These are phyloP conservation scores for Gymnoscelis rufifasciata DNA, from an alignment of 2,888 invertebrate species.

Conservation along the genomic window DNA sequence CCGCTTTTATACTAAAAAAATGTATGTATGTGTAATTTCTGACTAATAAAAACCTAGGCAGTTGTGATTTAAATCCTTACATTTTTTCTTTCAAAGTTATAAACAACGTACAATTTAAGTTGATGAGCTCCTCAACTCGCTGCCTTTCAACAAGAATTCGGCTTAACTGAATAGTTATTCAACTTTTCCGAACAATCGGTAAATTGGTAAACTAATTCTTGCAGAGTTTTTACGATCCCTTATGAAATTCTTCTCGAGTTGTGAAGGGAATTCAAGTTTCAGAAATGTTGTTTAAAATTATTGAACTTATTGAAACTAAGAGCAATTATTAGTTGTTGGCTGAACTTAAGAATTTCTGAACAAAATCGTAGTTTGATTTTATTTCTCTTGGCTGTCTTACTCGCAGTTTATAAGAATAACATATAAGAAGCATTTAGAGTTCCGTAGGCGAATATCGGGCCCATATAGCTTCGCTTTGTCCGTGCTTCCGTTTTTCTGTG, in stretches of 20 bases:
- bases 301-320: slow-evolving; percentile 1
- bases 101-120: background rate
- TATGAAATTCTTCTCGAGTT: slow-evolving; percentile 16
- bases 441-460: too few species aligned
- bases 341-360: background rate
- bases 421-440: too few species aligned
- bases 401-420: too few species aligned
- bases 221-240: slow-evolving; percentile 24
- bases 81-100: background rate
- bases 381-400: too few species aligned
- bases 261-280: slow-evolving; percentile 5
- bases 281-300: slow-evolving; percentile 3
- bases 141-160: slow-evolving; percentile 48
- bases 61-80: too few species aligned
- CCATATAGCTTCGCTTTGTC: too few species aligned
- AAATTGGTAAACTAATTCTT: slow-evolving; percentile 36
- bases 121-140: slow-evolving; percentile 25
- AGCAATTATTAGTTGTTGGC: slow-evolving; percentile 1
- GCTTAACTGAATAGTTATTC: slow-evolving; percentile 55
- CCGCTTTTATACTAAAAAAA: too few species aligned
- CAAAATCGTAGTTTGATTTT: background rate
- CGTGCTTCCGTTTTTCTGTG: too few species aligned
- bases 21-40: too few species aligned
- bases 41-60: too few species aligned
- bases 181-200: slow-evolving; percentile 51